Base-by-base conservation (phyloP, 1,140 invertebrate genomes). In the Saxidomus purpurata region DNA sequence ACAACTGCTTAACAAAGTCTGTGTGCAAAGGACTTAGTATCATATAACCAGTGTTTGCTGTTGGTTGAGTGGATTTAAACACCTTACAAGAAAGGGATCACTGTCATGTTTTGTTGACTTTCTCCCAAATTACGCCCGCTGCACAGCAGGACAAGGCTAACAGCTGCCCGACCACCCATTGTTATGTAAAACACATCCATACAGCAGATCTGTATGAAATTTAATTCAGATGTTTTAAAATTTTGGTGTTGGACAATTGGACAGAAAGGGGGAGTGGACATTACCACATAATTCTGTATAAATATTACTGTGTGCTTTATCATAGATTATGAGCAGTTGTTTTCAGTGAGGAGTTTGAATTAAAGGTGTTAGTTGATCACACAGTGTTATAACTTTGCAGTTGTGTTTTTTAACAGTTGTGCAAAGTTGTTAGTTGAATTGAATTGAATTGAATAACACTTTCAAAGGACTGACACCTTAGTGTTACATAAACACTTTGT, bases 151-250 rank as follows among this genome's bases (percentile, higher is more conserved):
- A 38, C 49, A 52, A 22, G 43, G 2, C 22, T 17, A 19, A 79
- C 76, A 49, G 47, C 47, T 49, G 43, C n/a, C 31, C 76, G 76
- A 38, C 76, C 76, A 79, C 76, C 76, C 76, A 71, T 85, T 85
- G 83, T 85, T 69, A 85, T 85, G 83, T 85, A 85, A 85, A 84
- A 85, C 40, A 34, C 40, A 63, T 9, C 67, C 63, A 28, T 25
- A 67, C 63, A 25, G 19, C n/a, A n/a, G 34, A n/a, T 52, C 63
- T 55, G 74, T 85, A 38, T 74, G 61, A 52, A 85, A 71, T 34
- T 47, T 28, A 74, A 85, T 8, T 74, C 63, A 38, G 9, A 38
- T 47, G 67, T 71, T 74, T 84, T 2, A 49, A 19, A 55, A 55
- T 25, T 47, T 31, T 31, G 49, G 13, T n/a, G n/a, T n/a, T n/a